Base-by-base conservation (phyloP, 2,797 vertebrate species). In the Gouania willdenowi region DNA sequence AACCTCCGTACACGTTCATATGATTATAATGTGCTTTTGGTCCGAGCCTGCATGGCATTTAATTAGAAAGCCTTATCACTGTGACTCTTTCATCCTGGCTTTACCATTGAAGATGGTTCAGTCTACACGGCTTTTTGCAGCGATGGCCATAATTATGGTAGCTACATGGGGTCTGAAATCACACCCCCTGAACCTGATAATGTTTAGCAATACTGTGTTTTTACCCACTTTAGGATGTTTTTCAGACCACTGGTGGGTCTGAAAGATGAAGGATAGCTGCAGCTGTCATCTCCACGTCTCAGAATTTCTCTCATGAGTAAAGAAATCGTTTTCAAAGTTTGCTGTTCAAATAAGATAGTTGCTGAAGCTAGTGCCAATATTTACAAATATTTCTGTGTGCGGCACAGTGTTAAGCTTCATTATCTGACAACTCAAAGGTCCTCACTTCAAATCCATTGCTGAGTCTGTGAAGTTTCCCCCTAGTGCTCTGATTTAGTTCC, bases 11-110 rank as follows among this genome's bases (percentile, higher is more conserved):
- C 48, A 55, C 67, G 76, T 72, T 66, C 66, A 74, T 74, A 58
- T 66, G 63, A 69, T 79, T 70, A 77, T 72, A 49, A 40, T 76
- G 66, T 74, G 52, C 57, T 66, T 67, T 65, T 65, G 57, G 41
- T 75, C 29, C 34, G 47, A 55, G 71, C 64, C 65, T 55, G 57
- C 46, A 13, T 44, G 32, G 48, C 69, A 44, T 77, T 78, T 79
- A 75, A 84, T 79, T 75, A 75, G 64, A 26, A 54, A 8, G 72
- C 83, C 77, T 45, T 64, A 71, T 71, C 33, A 23, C 26, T 48
- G 66, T 61, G 65, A 69, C 73, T 34, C 6, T 26, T 53, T 67
- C 64, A 38, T 54, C 66, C 59, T 35, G 37, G 34, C 57, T 51
- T 70, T 72, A 66, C 69, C 68, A 43, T 53, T 46, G 56, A 60